Evolutionary conservation across 2,888 invertebrate species (phyloP).

Genomic region (Alsophila aescularia): DNA sequence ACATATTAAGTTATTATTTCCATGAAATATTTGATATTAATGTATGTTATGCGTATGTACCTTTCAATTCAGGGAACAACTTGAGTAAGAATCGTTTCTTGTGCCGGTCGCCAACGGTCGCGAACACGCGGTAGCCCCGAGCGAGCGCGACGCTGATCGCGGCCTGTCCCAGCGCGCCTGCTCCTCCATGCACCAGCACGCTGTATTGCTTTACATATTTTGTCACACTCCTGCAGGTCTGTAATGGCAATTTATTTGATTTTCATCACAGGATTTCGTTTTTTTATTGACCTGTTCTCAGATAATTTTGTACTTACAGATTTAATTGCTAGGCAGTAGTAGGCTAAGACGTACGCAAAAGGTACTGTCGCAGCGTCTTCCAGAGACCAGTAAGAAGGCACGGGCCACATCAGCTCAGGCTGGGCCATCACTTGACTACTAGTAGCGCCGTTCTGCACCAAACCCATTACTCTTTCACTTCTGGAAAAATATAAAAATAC

Average conservation of each 20-base stretch:
- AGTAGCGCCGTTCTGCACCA: constrained; percentile 77
- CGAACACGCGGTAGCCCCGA: constrained; percentile 57
- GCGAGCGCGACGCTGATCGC: constrained; percentile 58
- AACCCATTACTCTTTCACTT: constrained; percentile 87
- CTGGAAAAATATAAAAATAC: no score
- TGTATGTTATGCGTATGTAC: constrained; percentile 43
- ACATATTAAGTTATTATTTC: no score
- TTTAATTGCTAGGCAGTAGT: constrained; percentile 50
- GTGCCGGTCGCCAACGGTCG: constrained; percentile 57
- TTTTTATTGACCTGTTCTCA: no score
- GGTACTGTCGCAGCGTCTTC: constrained; percentile 91
- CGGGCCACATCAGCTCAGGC: constrained; percentile 81
- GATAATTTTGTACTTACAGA: no score
- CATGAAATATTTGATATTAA: no score
- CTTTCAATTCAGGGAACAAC: constrained; percentile 61
- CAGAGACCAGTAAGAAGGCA: constrained; percentile 88
- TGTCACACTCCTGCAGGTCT: no score
- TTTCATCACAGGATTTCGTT: no score
- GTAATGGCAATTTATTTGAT: no score
- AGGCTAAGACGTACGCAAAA: constrained; percentile 87
- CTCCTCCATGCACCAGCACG: constrained; percentile 43
- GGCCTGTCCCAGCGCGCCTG: constrained; percentile 68
- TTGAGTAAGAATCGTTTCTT: constrained; percentile 63
- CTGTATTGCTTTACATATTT: no score
- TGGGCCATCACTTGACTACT: constrained; percentile 82